Evolutionary conservation across 2,113 vertebrate genomes (phyloP), one percentile per base, ranked within the genome.

Genomic region (Urocitellus parryii): DNA sequence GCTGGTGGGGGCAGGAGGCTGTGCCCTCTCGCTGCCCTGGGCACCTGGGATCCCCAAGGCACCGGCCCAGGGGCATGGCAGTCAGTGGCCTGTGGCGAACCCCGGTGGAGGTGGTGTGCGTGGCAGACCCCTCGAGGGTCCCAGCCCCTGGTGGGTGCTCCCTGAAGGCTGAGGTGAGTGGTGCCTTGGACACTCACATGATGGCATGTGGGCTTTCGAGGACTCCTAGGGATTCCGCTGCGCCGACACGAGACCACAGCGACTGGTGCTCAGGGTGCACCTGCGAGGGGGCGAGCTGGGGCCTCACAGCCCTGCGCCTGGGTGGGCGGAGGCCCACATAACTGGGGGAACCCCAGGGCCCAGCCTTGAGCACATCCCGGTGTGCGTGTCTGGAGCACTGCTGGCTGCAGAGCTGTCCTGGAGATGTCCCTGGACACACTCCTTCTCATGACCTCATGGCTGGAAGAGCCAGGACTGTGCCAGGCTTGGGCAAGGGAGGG

Each of bases 311-410:
- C 37, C 7, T 24, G 34, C 20, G n/a, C 34, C 4, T 0, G 4
- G 76, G 20, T 4, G 3, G 18, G 18, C n/a, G 0, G 22, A 1
- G 77, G 13, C 42, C 27, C 2, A 10, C 0, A 0, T 16, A 29
- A 7, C 68, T 0, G 8, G 27, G 34, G 22, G 27, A 8, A 56
- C 0, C 4, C 14, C 2, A 39, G 25, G 48, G 11, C 51, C 61
- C 0, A 0, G 34, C 25, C 22, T 25, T 5, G 68, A 22, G 18
- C 1, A 0, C 2, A 5, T 45, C 70, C 67, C 2, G 29, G 7
- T 0, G 17, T 0, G 4, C 34, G 25, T 2, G 27, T 17, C 53
- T 18, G 48, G 12, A 51, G 48, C 48, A 11, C 12, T 51, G 51
- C 81, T 13, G 8, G 74, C 5, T n/a, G 88, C 72, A 2, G 6